A percentile compares a stretch with the other conserved stretches of the same genome.
Conservation (phyloP, 2,888 invertebrate species). For the Pyrrhia umbra region DNA sequence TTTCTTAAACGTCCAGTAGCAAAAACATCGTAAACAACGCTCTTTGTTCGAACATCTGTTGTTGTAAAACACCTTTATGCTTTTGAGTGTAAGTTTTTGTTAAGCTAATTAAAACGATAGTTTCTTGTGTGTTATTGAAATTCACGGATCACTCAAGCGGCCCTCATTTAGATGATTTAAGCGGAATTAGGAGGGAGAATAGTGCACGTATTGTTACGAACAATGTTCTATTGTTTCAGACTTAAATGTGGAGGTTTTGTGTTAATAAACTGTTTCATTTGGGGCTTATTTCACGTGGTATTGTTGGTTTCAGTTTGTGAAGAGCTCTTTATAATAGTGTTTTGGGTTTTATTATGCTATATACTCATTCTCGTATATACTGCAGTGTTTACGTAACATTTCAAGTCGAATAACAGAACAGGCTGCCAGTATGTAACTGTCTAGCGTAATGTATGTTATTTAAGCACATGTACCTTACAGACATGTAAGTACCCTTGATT, state of each 20-base stretch:
- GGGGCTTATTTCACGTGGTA: conserved; percentile 56
- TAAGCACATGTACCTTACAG: neutral
- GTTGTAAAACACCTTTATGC: conserved; percentile 49
- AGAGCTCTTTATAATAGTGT: conserved; percentile 38
- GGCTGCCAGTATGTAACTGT: neutral
- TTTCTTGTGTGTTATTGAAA: conserved; percentile 78
- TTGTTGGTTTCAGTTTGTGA: conserved; percentile 54
- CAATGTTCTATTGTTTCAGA: conserved; percentile 83
- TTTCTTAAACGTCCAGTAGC: conserved; percentile 47
- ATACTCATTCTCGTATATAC: conserved; percentile 7
- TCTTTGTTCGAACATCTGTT: conserved; percentile 61
- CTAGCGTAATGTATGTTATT: neutral
- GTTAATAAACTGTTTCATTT: conserved; percentile 66
- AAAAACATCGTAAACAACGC: conserved; percentile 56
- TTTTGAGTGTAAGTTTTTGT: conserved; percentile 74
- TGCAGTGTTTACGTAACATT: neutral
- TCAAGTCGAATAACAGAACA: neutral
- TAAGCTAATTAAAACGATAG: conserved; percentile 80
- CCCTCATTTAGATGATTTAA: conserved; percentile 82
- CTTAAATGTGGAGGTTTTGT: conserved; percentile 75
- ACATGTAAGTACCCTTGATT: conserved; percentile 6
- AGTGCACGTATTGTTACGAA: conserved; percentile 80
- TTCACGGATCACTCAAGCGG: conserved; percentile 80
- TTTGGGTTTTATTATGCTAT: conserved; percentile 15
- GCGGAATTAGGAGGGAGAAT: conserved; percentile 81